Evolutionary conservation across 2,888 invertebrate genomes (phyloP), one percentile per base, ranked within the genome.

Genomic region (Drosophila atroscutellata): DNA sequence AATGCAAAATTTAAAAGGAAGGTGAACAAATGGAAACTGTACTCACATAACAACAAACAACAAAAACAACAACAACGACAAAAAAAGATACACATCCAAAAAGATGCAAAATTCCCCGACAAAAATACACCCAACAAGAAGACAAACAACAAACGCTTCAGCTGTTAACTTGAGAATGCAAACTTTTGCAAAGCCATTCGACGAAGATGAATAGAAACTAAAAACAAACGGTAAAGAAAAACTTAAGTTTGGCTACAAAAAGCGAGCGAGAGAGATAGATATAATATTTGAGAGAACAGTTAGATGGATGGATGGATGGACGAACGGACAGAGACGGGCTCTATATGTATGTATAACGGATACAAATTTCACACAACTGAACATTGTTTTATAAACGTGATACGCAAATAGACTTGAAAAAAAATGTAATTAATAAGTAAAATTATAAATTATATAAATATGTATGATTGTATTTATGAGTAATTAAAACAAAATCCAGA

Each of bases 381-480:
- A 80, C 81, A 89, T 90, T 91, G 88, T 89, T 86, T 84, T 78
- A 65, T 81, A 86, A 87, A 87, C 86, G 87, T 87, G 87, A 87
- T 87, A 87, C 86, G 87, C 89, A 90, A 90, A 88, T 90, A 87
- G 87, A 87, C 87, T 87, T 87, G 83, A 81, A 88, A 86, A 85
- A 85, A 83, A 83, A 88, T 86, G 76, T 87, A 89, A 86, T 81
- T 87, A 73, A 89, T 86, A 89, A 85, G 87, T 84, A 86, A 85
- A 86, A 89, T 81, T 89, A 84, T 81, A 86, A 85, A 84, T 86
- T 84, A 83, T 85, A 79, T 79, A 77, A 79, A 76, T 80, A 79
- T 80, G 80, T 80, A 79, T 62, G 72, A 78, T 72, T 72, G 78
- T 80, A 84, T 84, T 88, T 84, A 84, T 86, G 88, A 84, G 88